Evolutionary conservation across 2,113 vertebrate species (phyloP), one percentile per base, ranked within the genome.

Genomic region (Sturnus vulgaris): DNA sequence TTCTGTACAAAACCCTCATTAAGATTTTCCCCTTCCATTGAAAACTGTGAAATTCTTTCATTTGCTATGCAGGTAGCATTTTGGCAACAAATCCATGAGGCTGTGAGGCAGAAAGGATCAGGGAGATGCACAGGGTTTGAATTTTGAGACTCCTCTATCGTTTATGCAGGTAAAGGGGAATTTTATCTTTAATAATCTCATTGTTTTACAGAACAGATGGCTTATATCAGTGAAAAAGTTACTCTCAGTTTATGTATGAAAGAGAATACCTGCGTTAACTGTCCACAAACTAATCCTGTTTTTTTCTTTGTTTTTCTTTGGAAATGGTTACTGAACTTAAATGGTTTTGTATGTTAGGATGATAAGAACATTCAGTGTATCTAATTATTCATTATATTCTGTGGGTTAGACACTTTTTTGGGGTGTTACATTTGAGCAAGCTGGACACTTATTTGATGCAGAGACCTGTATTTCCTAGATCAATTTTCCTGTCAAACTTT

Each of bases 401-500:
- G 13, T 18, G 27, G 11, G 2, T 30, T 81, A 65, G 3, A 19
- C n/a, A 7, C 0, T 47, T 44, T 76, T 84, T n/a, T 9, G 0
- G 9, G 4, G 15, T 65, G 12, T 20, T 82, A 6, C 2, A 15
- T 85, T 79, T 68, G 23, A 63, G 2, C 35, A 24, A 63, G 19
- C 5, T 42, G 50, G 10, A 15, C 11, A 70, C 10, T 71, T 27
- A 35, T 4, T 63, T 47, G 5, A 52, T 28, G 11, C 10, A 66
- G 42, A 56, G 11, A 35, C 17, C 15, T 68, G 3, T 35, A 37
- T 63, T 75, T 76, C 40, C 60, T 47, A 56, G 57, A 70, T 37
- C 17, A 42, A 9, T 1, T 61, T 63, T 71, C 22, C 12, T 33
- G 47, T 42, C 7, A 82, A 78, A 31, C 6, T 19, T 90, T 4